Conservation (phyloP, 2,888 invertebrate species). For the Machimus rusticus region DNA sequence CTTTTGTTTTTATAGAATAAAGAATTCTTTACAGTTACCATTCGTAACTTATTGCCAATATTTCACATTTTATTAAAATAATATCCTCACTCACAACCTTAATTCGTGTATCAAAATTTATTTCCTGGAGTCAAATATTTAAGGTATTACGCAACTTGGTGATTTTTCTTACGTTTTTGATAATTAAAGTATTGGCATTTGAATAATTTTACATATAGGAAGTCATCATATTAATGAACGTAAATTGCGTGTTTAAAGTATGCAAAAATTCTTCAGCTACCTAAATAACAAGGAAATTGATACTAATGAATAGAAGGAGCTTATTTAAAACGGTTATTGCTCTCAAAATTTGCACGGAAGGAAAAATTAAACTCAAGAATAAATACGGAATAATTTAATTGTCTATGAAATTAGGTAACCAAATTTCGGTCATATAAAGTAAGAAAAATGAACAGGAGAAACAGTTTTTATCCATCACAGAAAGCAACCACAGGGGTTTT, state of each 20-base stretch:
- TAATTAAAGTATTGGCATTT: background rate
- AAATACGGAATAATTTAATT: too few species aligned
- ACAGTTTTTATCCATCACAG: too few species aligned
- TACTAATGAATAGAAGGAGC: background rate
- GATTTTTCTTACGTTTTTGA: background rate
- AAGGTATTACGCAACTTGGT: background rate
- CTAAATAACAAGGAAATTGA: background rate
- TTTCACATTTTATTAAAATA: too few species aligned
- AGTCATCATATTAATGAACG: background rate
- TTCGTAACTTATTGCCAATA: too few species aligned
- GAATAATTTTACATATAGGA: background rate
- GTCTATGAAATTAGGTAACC: too few species aligned
- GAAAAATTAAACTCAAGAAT: background rate
- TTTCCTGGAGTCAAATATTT: background rate
- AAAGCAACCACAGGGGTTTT: too few species aligned
- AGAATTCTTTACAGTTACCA: too few species aligned
- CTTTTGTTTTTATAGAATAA: too few species aligned
- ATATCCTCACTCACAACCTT: too few species aligned
- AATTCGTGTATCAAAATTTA: background rate
- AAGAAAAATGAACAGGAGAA: too few species aligned
- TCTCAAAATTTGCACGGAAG: background rate
- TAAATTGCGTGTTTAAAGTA: background rate
- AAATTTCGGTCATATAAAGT: too few species aligned
- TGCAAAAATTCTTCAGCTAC: background rate
- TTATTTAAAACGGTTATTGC: background rate